Conservation (phyloP, 2,797 vertebrate species). For the Tokudaia muenninki region DNA sequence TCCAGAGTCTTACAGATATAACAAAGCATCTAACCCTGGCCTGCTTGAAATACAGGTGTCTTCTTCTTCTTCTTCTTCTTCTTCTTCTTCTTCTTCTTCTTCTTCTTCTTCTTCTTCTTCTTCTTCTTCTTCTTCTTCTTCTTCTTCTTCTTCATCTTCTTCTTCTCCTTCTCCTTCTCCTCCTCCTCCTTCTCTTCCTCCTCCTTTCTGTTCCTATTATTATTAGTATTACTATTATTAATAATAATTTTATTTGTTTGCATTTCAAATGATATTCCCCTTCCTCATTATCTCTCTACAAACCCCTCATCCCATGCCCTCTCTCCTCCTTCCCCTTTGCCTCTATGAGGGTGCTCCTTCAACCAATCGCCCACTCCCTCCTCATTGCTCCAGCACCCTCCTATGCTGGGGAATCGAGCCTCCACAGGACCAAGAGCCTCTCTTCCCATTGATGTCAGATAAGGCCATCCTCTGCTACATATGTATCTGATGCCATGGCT, state of each 20-base stretch:
- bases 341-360: background rate
- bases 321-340: background rate
- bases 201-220: no score
- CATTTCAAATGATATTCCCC: background rate
- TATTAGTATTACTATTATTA: no score
- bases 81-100: no score
- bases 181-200: no score
- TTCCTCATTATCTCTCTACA: background rate
- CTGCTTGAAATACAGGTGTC: background rate
- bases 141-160: no score
- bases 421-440: background rate
- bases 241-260: background rate
- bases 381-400: background rate
- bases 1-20: background rate
- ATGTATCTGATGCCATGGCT: background rate
- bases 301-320: background rate
- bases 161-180: no score
- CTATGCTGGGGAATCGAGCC: background rate
- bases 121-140: no score
- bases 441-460: background rate
- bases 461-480: background rate
- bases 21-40: background rate
- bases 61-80: background rate
- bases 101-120: no score
- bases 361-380: background rate